Conservation (phyloP, 2,888 invertebrate species). For the Hirtodrosophila cameraria region DNA sequence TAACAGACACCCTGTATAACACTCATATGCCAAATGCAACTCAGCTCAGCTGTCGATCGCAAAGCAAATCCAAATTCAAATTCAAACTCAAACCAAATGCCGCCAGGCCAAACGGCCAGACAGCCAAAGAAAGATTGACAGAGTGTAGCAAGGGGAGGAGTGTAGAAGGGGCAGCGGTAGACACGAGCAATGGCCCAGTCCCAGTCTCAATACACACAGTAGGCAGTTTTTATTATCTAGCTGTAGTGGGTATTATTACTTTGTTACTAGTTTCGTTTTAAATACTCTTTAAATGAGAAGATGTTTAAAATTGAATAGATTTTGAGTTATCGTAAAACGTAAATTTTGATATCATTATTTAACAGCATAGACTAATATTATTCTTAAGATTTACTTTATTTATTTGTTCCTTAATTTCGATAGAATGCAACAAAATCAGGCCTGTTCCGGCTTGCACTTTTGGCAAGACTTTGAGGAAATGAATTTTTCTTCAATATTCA, state of each 20-base stretch:
- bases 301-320: too few species aligned
- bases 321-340: too few species aligned
- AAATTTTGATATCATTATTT: too few species aligned
- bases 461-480: too few species aligned
- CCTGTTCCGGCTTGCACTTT: too few species aligned
- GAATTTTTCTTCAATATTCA: too few species aligned
- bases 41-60: slow-evolving; percentile 59
- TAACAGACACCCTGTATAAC: slow-evolving; percentile 45
- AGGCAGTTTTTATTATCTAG: slow-evolving; percentile 29
- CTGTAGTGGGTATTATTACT: background rate
- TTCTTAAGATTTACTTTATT: too few species aligned
- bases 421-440: too few species aligned
- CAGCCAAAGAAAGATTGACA: slow-evolving; percentile 7
- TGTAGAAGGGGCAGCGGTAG: slow-evolving; percentile 1
- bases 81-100: slow-evolving; percentile 28
- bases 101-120: slow-evolving; percentile 53
- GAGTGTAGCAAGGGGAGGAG: background rate
- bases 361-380: too few species aligned
- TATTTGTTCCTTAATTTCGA: too few species aligned
- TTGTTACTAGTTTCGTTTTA: background rate
- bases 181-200: slow-evolving; percentile 13
- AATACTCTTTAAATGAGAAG: background rate
- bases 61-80: slow-evolving; percentile 9
- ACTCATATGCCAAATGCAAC: slow-evolving; percentile 28
- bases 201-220: slow-evolving; percentile 6